phyloP scores from a whole-genome alignment of 1,140 invertebrate species.

The Hermatobates lingyangjiaoensis region DNA sequence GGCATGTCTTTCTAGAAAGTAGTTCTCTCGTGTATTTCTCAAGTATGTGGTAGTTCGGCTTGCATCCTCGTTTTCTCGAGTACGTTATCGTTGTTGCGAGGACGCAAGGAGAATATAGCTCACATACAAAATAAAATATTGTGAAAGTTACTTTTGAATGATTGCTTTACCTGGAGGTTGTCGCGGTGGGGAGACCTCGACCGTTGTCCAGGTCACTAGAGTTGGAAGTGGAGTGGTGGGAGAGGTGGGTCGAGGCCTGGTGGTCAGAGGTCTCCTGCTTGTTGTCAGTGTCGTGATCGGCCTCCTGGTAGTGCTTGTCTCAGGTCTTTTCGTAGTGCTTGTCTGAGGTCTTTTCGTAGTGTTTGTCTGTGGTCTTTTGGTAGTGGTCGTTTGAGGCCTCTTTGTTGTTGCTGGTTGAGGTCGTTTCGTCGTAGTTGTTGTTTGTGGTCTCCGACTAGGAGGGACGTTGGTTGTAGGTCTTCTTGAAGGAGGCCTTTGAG shows the following conservation, averaged over 20 bases:
- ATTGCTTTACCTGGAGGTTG: too few species aligned
- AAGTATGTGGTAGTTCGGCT: too few species aligned
- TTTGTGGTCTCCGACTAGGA: not conserved
- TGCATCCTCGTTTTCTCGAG: too few species aligned
- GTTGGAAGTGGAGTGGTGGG: constrained; percentile 7
- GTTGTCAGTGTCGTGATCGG: not conserved
- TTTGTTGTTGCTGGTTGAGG: not conserved
- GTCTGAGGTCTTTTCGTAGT: not conserved
- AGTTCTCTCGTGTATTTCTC: too few species aligned
- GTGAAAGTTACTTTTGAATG: too few species aligned
- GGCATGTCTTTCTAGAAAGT: too few species aligned
- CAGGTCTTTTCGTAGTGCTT: not conserved
- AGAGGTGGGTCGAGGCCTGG: not conserved
- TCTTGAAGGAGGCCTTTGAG: not conserved
- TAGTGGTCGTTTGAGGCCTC: not conserved
- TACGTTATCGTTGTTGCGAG: too few species aligned
- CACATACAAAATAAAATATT: too few species aligned
- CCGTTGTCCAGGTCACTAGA: constrained; percentile 17
- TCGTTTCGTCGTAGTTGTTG: not conserved
- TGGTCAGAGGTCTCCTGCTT: not conserved
- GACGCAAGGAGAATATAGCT: too few species aligned
- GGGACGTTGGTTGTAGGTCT: too few species aligned
- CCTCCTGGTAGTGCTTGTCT: not conserved
- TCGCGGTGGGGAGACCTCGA: constrained; percentile 1
- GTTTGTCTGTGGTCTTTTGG: too few species aligned